Percentiles rank a stretch among this genome's conserved stretches.
Evolutionary conservation across 2,113 vertebrate species (phyloP).

Genomic region (Scatophagus argus): DNA sequence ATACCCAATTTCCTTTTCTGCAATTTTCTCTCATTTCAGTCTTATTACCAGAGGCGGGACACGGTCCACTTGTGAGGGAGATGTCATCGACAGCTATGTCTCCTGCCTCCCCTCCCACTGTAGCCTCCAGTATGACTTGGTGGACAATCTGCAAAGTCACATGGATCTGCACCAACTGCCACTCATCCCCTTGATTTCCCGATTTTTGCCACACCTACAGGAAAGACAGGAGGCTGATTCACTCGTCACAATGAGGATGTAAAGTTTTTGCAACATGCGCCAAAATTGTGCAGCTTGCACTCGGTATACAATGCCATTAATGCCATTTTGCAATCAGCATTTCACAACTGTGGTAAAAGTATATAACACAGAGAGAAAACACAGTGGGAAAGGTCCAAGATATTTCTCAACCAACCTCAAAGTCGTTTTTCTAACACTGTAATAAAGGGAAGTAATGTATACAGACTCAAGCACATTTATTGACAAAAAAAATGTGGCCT

Average conservation of each 20-base stretch:
- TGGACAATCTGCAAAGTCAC: constrained; percentile 75
- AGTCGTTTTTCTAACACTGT: constrained; percentile 4
- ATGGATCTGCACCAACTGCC: constrained; percentile 75
- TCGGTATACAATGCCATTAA: constrained; percentile 35
- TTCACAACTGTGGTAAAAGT: constrained; percentile 68
- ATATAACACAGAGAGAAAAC: constrained; percentile 44
- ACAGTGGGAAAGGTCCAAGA: constrained; percentile 18
- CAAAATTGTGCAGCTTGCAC: constrained; percentile 57
- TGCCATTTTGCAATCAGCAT: constrained; percentile 69
- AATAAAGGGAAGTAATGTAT: constrained; percentile 59
- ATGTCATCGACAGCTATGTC: constrained; percentile 84
- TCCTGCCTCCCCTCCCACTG: constrained; percentile 79
- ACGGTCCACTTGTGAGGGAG: constrained; percentile 66
- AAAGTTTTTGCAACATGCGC: constrained; percentile 68
- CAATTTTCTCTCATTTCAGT: not conserved
- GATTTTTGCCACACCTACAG: constrained; percentile 83
- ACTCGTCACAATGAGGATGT: constrained; percentile 76
- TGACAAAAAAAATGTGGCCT: not conserved
- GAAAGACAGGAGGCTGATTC: constrained; percentile 70
- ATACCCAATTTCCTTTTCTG: not conserved
- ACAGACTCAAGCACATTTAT: constrained; percentile 4
- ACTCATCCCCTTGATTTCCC: constrained; percentile 77
- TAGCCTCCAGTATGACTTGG: constrained; percentile 80
- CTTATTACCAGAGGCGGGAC: constrained; percentile 75
- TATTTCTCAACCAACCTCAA: constrained; percentile 62